phyloP scores from a whole-genome alignment of 2,113 vertebrate genomes.

The Pimephales promelas region DNA sequence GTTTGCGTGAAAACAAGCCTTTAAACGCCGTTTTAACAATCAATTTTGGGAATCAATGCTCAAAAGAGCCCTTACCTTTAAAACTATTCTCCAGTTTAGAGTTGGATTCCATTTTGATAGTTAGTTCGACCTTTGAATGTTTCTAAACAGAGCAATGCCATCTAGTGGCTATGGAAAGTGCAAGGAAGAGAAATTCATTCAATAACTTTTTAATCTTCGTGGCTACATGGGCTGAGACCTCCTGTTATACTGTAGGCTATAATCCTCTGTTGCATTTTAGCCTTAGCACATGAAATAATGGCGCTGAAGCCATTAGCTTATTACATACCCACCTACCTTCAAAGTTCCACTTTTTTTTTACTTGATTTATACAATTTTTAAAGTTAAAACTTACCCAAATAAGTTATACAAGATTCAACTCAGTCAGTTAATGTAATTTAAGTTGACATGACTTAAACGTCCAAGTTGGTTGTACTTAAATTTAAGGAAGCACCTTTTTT shows the following conservation, averaged over 20 bases:
- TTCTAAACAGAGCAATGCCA: slow-evolving; percentile 40
- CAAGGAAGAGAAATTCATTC: not conserved
- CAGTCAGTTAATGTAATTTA: too few species aligned
- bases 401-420: too few species aligned
- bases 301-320: not conserved
- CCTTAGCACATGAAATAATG: too few species aligned
- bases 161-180: slow-evolving; percentile 8
- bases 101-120: slow-evolving; percentile 57
- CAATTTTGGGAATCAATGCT: not conserved
- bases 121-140: slow-evolving; percentile 27
- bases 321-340: not conserved
- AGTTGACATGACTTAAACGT: too few species aligned
- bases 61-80: slow-evolving; percentile 31
- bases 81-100: not conserved
- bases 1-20: not conserved
- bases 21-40: not conserved
- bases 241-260: not conserved
- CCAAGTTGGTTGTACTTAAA: too few species aligned
- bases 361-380: not conserved
- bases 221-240: not conserved
- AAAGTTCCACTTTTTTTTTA: too few species aligned
- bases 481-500: too few species aligned
- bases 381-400: too few species aligned
- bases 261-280: not conserved
- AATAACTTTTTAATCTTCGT: not conserved